Conservation (phyloP, 2,113 vertebrate species). For the Myodes glareolus region DNA sequence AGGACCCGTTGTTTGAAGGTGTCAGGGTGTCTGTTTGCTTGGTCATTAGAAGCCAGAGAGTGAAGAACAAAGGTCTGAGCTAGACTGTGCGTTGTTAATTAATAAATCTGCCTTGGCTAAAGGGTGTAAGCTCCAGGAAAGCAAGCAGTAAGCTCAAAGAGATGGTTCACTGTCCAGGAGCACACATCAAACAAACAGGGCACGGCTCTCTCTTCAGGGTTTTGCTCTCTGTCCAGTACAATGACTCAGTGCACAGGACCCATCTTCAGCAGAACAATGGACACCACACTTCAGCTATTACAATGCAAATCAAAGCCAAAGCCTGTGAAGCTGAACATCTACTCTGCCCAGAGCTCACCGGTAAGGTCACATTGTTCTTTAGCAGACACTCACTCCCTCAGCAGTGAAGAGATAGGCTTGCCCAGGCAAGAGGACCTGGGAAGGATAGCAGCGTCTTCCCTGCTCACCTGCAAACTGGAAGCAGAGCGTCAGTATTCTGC, state of each 20-base stretch:
- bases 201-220: rapidly evolving
- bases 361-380: not conserved
- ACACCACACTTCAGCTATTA: rapidly evolving
- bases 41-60: not conserved
- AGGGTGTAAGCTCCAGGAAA: not conserved
- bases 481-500: rapidly evolving
- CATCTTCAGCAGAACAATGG: not conserved
- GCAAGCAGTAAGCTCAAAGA: rapidly evolving
- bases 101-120: not conserved
- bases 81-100: rapidly evolving
- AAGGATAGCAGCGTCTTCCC: not conserved
- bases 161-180: not conserved
- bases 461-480: not conserved
- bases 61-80: not conserved
- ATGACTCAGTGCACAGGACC: not conserved
- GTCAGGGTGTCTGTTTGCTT: rapidly evolving
- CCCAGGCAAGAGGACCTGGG: not conserved
- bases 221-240: not conserved
- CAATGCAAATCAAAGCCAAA: not conserved
- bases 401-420: not conserved
- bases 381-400: not conserved
- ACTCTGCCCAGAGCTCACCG: not conserved
- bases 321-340: not conserved
- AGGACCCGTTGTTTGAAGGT: not conserved
- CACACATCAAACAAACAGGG: rapidly evolving